Base-by-base conservation (phyloP, 2,797 vertebrate species). In the Monodelphis domestica region DNA sequence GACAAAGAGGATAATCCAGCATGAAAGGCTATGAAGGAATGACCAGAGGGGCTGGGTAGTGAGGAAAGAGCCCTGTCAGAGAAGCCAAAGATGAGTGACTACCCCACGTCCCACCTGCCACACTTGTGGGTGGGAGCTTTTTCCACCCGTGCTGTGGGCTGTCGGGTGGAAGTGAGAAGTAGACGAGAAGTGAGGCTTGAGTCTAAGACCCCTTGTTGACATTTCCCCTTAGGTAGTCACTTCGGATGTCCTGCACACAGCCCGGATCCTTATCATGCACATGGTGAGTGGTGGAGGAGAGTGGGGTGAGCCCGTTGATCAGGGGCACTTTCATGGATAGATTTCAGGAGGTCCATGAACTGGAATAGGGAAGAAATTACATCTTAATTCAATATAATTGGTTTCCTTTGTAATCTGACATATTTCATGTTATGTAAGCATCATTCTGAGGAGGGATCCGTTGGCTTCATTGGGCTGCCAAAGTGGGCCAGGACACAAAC, bases 221-320 rank as follows among this genome's bases (percentile, higher is more conserved):
- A 5, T 26, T 53, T 78, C 6, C 53, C 54, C 45, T 55, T 96
- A 99, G 99, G 99, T 99, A 96, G 99, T 99, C 96, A 99, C 98
- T 0, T 98, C 99, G 0, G 99, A 99, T 1, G 99, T 99, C 89
- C 98, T 99, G 91, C 98, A 99, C 14, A 98, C 98, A 0, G 99
- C 99, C 91, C 98, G 98, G 96, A 98, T 99, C 96, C 99, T 99
- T 89, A 99, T 99, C 94, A 98, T 99, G 90, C 99, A 99, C 98
- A 99, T 97, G 94, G 99, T 99, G 96, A 98, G 99, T 95, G 57
- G 30, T 54, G 91, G 15, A 14, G 0, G 0, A 33, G 56, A 29
- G 14, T 5, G 51, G 52, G 33, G 91, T 7, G 70, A 45, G 3
- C 24, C 38, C 38, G 70, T 26, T 4, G 7, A 84, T 26, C 21